Conservation (phyloP, 53 echinoderm and acorn worm species). For the Echinarachnius parma region DNA sequence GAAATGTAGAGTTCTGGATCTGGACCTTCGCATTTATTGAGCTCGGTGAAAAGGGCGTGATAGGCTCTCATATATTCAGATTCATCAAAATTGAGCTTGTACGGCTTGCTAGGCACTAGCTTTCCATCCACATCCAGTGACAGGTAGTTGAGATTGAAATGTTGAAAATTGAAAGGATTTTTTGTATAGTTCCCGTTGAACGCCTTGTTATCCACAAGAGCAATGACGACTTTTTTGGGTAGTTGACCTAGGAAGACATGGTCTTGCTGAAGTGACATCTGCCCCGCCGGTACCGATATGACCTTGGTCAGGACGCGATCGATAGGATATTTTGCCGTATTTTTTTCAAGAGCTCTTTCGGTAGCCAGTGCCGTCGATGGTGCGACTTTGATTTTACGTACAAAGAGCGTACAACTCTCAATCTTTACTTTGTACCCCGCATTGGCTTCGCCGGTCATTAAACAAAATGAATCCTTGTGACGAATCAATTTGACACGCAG, state of each 20-base stretch:
- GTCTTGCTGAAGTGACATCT: constrained; percentile 55
- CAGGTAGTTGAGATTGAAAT: constrained; percentile 24
- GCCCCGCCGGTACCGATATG: constrained; percentile 11
- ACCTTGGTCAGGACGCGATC: constrained; percentile 14
- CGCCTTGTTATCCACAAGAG: background rate
- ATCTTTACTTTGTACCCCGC: constrained; percentile 12
- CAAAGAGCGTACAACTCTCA: constrained; percentile 16
- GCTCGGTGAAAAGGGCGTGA: background rate
- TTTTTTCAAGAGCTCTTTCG: constrained; percentile 15
- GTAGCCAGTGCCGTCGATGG: constrained; percentile 13
- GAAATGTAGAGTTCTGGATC: constrained; percentile 14
- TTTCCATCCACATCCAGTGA: constrained; percentile 35
- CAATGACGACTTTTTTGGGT: constrained; percentile 14
- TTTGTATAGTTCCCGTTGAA: constrained; percentile 11
- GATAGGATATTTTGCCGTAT: constrained; percentile 33
- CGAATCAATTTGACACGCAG: constrained; percentile 22
- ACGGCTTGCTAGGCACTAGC: constrained; percentile 13
- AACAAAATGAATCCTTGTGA: background rate
- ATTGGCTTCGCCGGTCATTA: background rate
- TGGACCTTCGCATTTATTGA: background rate
- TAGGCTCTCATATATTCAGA: background rate
- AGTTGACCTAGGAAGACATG: constrained; percentile 38
- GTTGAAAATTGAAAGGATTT: too few species aligned
- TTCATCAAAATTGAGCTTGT: constrained; percentile 12
- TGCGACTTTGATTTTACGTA: constrained; percentile 4